Base-by-base conservation (phyloP, 2,113 vertebrate genomes). In the Eulemur rufifrons region DNA sequence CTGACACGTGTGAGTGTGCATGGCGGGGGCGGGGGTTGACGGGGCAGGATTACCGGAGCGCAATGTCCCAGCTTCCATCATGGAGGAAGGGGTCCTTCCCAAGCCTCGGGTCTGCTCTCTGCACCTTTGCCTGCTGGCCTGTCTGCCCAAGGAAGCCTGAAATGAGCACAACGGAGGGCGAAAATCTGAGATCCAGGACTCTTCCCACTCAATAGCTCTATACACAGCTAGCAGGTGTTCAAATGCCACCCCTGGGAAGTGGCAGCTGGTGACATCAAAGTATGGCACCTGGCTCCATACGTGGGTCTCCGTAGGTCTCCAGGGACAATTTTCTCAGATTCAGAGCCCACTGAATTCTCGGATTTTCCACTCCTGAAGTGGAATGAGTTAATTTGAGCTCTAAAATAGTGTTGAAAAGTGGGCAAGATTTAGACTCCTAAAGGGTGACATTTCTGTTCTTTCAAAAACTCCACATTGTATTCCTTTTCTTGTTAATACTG, bases 151-250 rank as follows among this genome's bases (percentile, higher is more conserved):
- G 37, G 63, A 66, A 71, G 42, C 21, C 5, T 56, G 92, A 71
- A 94, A 85, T 73, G 42, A 93, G 37, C 54, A 64, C 47, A 21
- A 15, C 77, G 81, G 81, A 77, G 21, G 88, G 34, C 0, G 15
- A 96, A 93, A 91, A 61, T 47, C 56, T 69, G 61, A 93, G 50
- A 52, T 32, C 77, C 11, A 34, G 61, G 56, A 27, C 88, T 71
- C 42, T 63, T 54, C 68, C 50, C 61, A 54, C 68, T 50, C 88
- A 73, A 29, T 8, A 15, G 1, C 15, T 0, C 13, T 32, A 1
- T 3, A 81, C 52, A 1, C 3, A 0, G 73, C 56, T 69, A 21
- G 7, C 63, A 61, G 76, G 71, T 81, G 42, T 50, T 59, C 8
- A 7, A 25, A 54, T 27, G 39, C 78, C 0, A 1, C 4, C 37